Evolutionary conservation across 2,888 invertebrate genomes (phyloP).

Genomic region (Cinara cedri): DNA sequence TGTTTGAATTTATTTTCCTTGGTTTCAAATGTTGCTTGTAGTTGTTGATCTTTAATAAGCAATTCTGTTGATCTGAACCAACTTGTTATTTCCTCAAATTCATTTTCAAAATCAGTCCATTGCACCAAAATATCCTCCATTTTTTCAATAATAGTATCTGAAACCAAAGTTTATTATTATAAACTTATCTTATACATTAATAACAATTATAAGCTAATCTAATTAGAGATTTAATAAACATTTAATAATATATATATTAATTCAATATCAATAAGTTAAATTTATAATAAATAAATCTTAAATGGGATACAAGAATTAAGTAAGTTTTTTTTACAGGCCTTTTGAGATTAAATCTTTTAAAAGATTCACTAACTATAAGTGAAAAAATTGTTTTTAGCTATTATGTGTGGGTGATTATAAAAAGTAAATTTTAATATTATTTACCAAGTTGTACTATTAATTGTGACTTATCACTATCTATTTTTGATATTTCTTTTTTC

Average conservation of each 20-base stretch:
- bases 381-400: neutral
- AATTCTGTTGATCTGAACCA: constrained; percentile 88
- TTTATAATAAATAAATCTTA: too few relatives aligned
- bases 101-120: constrained; percentile 87
- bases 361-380: too few relatives aligned
- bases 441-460: constrained; percentile 43
- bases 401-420: neutral
- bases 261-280: too few relatives aligned
- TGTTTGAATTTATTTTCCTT: constrained; percentile 76
- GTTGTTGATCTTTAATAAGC: constrained; percentile 82
- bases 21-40: constrained; percentile 80
- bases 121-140: constrained; percentile 75
- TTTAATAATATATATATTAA: too few relatives aligned
- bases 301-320: too few relatives aligned
- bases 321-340: too few relatives aligned
- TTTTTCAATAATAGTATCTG: constrained; percentile 73
- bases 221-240: too few relatives aligned
- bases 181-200: too few relatives aligned
- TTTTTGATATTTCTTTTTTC: constrained; percentile 74
- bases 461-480: constrained; percentile 62
- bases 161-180: too few relatives aligned
- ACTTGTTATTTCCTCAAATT: constrained; percentile 78
- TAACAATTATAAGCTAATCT: too few relatives aligned
- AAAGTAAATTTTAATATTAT: neutral
- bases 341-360: too few relatives aligned